Conservation (phyloP, 2,797 vertebrate genomes). For the Manis crassicaudata region DNA sequence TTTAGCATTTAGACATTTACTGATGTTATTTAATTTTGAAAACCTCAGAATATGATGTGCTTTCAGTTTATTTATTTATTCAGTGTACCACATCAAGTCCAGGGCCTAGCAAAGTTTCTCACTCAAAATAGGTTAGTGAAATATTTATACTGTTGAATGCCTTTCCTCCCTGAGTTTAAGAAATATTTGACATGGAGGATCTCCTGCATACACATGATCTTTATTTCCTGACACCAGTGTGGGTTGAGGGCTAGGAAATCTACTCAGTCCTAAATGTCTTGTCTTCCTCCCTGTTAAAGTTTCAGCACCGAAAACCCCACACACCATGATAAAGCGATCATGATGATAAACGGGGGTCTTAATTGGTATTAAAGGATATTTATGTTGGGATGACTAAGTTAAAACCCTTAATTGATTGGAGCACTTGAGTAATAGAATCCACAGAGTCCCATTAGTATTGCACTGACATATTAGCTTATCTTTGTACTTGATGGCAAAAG, state of each 20-base stretch:
- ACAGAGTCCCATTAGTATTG: conserved; percentile 72
- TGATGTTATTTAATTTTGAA: conserved; percentile 26
- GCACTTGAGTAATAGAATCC: conserved; percentile 71
- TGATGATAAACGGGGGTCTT: conserved; percentile 70
- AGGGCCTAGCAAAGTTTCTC: not conserved
- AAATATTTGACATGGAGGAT: not conserved
- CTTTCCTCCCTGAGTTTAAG: not conserved
- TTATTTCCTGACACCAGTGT: not conserved
- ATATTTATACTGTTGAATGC: not conserved
- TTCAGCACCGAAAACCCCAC: conserved; percentile 47
- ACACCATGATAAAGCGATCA: conserved; percentile 56
- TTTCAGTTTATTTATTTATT: not conserved
- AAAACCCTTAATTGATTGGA: conserved; percentile 81
- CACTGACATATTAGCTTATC: conserved; percentile 75
- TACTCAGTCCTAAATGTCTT: not conserved
- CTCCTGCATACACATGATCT: not conserved
- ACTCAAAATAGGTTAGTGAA: not conserved
- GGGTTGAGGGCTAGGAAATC: not conserved
- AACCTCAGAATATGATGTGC: not conserved
- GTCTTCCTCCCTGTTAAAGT: conserved; percentile 44
- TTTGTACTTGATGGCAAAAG: conserved; percentile 58
- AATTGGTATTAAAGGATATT: conserved; percentile 83
- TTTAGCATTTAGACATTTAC: conserved; percentile 67
- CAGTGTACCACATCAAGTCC: not conserved
- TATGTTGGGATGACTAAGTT: conserved; percentile 78